Evolutionary conservation across 2,888 invertebrate species (phyloP).

Genomic region (Xanthorhoe spadicearia): DNA sequence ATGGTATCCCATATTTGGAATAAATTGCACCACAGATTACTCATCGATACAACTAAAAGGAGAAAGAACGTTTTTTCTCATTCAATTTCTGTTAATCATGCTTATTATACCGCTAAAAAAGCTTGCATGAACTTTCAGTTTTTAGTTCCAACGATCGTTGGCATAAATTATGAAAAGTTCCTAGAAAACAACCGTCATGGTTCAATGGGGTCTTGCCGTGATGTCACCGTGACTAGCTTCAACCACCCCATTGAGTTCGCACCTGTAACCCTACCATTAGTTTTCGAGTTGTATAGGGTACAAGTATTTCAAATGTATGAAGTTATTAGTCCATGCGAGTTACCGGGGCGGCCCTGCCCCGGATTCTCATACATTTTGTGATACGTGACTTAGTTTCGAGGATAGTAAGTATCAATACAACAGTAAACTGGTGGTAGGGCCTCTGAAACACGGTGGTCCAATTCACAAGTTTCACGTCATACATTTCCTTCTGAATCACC

Average conservation of each 20-base stretch:
- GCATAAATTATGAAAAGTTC: conserved; percentile 41
- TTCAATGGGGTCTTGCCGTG: conserved; percentile 31
- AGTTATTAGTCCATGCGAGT: too few species aligned
- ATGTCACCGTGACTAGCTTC: conserved; percentile 42
- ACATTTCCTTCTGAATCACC: neutral
- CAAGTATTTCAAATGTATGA: too few species aligned
- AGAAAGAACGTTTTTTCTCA: too few species aligned
- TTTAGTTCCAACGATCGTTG: conserved; percentile 34
- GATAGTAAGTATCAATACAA: too few species aligned
- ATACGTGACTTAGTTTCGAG: too few species aligned
- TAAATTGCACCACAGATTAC: neutral
- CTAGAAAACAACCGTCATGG: conserved; percentile 40
- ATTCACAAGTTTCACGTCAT: conserved; percentile 38
- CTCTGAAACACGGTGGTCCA: conserved; percentile 39
- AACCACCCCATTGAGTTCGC: conserved; percentile 26
- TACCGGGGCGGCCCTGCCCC: too few species aligned
- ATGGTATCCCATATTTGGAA: neutral
- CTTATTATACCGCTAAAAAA: conserved; percentile 8
- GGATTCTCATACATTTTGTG: too few species aligned
- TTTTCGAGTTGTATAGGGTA: too few species aligned
- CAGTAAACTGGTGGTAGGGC: too few species aligned
- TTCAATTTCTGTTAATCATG: too few species aligned
- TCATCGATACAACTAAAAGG: neutral
- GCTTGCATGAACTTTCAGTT: conserved; percentile 35
- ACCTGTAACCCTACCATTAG: too few species aligned